Percentiles rank a stretch among this genome's conserved stretches.
Conservation (phyloP, 1,140 invertebrate species). For the Pogonognathellus flavescens region DNA sequence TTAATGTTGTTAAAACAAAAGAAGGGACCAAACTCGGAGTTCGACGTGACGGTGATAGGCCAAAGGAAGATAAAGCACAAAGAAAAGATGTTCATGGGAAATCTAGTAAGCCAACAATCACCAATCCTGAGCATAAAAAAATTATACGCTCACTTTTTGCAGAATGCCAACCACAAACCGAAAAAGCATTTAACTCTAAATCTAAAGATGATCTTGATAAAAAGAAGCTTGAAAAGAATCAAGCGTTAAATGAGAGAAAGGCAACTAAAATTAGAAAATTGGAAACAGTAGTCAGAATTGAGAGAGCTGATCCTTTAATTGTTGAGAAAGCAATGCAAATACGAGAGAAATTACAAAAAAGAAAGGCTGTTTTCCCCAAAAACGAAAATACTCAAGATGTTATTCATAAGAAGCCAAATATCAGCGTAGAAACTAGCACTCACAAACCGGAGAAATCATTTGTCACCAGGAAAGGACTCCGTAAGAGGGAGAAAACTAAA, state of each 20-base stretch:
- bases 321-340: background rate
- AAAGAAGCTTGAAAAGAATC: background rate
- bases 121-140: background rate
- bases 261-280: background rate
- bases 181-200: too few relatives aligned
- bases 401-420: background rate
- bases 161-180: too few relatives aligned
- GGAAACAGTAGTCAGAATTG: background rate
- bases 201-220: too few relatives aligned
- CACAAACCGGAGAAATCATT: background rate
- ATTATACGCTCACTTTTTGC: background rate
- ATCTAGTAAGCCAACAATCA: background rate
- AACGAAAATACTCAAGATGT: background rate
- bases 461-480: background rate
- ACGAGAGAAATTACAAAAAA: background rate
- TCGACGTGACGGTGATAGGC: background rate
- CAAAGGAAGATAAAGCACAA: background rate
- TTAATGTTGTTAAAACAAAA: background rate
- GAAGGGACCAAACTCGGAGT: background rate
- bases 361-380: background rate
- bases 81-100: background rate
- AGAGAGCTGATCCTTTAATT: background rate
- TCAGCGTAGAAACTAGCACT: background rate
- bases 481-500: conserved; percentile 12
- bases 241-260: background rate